Evolutionary conservation across 2,113 vertebrate genomes (phyloP).

Genomic region (Corvus cornix): DNA sequence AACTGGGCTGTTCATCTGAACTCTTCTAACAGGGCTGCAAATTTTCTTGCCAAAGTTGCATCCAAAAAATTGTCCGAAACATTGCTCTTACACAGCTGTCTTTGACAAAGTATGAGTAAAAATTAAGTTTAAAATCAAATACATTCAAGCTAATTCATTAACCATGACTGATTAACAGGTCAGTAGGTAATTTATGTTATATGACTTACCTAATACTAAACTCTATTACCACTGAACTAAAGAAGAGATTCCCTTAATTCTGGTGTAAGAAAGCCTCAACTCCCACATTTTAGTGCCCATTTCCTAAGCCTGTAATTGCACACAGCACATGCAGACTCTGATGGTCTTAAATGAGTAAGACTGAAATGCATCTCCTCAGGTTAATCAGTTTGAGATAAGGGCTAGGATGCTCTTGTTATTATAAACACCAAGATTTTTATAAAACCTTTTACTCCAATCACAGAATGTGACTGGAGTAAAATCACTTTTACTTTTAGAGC

Average conservation of each 20-base stretch:
- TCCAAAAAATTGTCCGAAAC: neutral
- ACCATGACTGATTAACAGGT: neutral
- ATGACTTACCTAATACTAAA: neutral
- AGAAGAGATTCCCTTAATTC: neutral
- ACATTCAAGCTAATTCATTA: neutral
- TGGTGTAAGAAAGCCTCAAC: neutral
- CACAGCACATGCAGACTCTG: rapidly evolving
- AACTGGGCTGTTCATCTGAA: neutral
- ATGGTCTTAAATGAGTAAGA: neutral
- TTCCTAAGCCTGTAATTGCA: neutral
- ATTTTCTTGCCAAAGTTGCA: neutral
- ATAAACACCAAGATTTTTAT: neutral
- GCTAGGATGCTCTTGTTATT: neutral
- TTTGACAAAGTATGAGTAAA: neutral
- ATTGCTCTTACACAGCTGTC: neutral
- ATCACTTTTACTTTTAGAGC: neutral
- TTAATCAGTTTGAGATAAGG: neutral
- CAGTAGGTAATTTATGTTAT: neutral
- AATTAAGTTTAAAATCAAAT: neutral
- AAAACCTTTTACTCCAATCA: neutral
- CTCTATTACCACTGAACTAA: neutral
- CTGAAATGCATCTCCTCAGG: neutral
- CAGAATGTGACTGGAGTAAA: neutral
- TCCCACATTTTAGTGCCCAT: neutral
- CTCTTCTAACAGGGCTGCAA: neutral